phyloP scores from a whole-genome alignment of 2,113 vertebrate species.

The Larimichthys crocea region DNA sequence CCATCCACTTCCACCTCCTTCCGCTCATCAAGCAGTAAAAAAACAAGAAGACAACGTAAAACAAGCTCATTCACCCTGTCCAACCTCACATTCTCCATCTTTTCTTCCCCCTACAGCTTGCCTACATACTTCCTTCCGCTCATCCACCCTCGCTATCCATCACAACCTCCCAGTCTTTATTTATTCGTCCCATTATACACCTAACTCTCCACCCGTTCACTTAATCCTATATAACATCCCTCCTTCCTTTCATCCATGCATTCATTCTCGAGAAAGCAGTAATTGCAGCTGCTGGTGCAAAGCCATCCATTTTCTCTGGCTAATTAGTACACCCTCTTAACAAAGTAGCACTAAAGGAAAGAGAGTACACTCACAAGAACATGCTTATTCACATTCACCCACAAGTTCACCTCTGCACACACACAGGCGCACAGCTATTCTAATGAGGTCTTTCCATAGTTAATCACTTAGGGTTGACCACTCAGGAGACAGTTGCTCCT shows the following conservation, averaged over 20 bases:
- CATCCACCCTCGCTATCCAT: conserved; percentile 34
- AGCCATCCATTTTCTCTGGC: conserved; percentile 70
- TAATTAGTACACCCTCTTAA: conserved; percentile 78
- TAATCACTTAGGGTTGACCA: conserved; percentile 40
- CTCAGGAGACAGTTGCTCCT: conserved; percentile 2
- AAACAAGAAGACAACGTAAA: conserved; percentile 11
- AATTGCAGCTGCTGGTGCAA: conserved; percentile 70
- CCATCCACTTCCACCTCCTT: neutral
- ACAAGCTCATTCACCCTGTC: conserved; percentile 11
- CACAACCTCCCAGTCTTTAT: conserved; percentile 20
- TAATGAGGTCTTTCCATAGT: conserved; percentile 44
- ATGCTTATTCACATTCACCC: conserved; percentile 29
- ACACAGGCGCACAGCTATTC: conserved; percentile 23
- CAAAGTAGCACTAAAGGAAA: conserved; percentile 62
- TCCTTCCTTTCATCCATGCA: conserved; percentile 38
- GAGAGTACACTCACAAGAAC: conserved; percentile 53
- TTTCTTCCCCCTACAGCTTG: neutral
- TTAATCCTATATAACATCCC: conserved; percentile 30
- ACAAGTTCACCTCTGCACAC: conserved; percentile 21
- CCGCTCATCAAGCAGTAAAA: neutral
- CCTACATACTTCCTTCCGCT: conserved; percentile 25
- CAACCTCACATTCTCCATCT: neutral
- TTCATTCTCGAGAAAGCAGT: conserved; percentile 49
- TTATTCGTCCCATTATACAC: conserved; percentile 7
- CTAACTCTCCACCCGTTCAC: conserved; percentile 37